Conservation (phyloP, 2,888 invertebrate species). For the Microctonus aethiopoides region DNA sequence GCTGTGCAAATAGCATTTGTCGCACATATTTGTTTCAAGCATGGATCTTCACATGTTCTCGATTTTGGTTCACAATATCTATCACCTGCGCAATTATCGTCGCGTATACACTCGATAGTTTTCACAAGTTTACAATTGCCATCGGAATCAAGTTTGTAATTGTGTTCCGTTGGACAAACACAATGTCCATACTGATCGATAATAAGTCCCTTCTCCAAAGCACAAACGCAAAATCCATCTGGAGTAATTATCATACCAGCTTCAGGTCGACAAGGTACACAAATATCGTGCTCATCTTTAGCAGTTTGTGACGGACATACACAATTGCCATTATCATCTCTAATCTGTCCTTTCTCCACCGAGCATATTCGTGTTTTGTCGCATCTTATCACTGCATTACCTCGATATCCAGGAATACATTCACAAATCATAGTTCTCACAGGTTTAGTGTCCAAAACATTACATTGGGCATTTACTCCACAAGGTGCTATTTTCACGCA, state of each 20-base stretch:
- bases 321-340: conserved; percentile 75
- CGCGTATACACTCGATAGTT: conserved; percentile 73
- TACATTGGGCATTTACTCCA: conserved; percentile 82
- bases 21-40: conserved; percentile 79
- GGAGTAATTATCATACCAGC: conserved; percentile 82
- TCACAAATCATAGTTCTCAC: conserved; percentile 90
- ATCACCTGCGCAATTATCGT: conserved; percentile 82
- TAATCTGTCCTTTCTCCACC: conserved; percentile 76
- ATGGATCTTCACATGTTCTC: conserved; percentile 84
- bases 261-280: conserved; percentile 78
- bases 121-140: conserved; percentile 73
- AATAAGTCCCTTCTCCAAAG: conserved; percentile 80
- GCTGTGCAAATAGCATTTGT: conserved; percentile 82
- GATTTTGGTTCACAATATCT: conserved; percentile 78
- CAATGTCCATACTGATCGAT: conserved; percentile 83
- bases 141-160: conserved; percentile 72
- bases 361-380: conserved; percentile 76
- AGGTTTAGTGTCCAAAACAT: conserved; percentile 82
- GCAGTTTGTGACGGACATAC: conserved; percentile 83
- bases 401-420: conserved; percentile 86
- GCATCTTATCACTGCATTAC: conserved; percentile 87
- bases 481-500: conserved; percentile 84
- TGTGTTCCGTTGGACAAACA: conserved; percentile 77
- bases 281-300: conserved; percentile 81
- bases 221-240: conserved; percentile 85